Evolutionary conservation across 2,797 vertebrate genomes (phyloP).

Genomic region (Channa striata): DNA sequence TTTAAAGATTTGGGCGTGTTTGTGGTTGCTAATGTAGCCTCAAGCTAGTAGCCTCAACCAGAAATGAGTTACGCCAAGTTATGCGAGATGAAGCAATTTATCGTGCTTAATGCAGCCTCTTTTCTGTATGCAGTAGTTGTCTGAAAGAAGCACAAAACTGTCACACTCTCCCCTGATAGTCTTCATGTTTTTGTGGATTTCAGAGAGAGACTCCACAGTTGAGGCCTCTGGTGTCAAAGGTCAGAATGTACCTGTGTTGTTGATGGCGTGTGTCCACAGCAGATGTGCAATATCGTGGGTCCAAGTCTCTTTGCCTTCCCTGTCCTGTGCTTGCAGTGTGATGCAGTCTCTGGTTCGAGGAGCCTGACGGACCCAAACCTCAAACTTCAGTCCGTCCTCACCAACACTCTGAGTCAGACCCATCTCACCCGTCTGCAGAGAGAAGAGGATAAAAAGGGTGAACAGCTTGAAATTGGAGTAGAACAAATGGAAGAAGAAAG

Average conservation of each 20-base stretch:
- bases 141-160: not conserved
- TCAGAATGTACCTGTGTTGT: constrained; percentile 86
- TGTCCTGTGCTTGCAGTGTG: constrained; percentile 86
- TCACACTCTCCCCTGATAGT: not conserved
- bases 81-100: not conserved
- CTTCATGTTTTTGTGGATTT: not conserved
- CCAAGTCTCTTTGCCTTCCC: constrained; percentile 85
- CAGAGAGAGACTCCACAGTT: not conserved
- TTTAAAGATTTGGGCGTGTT: no score
- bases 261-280: constrained; percentile 92
- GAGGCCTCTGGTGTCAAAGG: constrained; percentile 24
- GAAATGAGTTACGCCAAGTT: not conserved
- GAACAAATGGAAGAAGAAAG: not conserved
- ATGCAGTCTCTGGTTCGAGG: constrained; percentile 86
- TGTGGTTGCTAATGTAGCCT: not conserved
- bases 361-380: constrained; percentile 90
- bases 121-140: not conserved
- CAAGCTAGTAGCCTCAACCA: not conserved
- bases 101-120: not conserved
- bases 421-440: constrained; percentile 90
- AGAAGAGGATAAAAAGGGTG: not conserved
- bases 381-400: constrained; percentile 88
- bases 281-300: constrained; percentile 90
- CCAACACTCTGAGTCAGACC: constrained; percentile 92
- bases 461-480: not conserved